These are phyloP conservation scores for Epinephelus fuscoguttatus DNA, from an alignment of 2,113 vertebrate genomes.

Conservation along the genomic window DNA sequence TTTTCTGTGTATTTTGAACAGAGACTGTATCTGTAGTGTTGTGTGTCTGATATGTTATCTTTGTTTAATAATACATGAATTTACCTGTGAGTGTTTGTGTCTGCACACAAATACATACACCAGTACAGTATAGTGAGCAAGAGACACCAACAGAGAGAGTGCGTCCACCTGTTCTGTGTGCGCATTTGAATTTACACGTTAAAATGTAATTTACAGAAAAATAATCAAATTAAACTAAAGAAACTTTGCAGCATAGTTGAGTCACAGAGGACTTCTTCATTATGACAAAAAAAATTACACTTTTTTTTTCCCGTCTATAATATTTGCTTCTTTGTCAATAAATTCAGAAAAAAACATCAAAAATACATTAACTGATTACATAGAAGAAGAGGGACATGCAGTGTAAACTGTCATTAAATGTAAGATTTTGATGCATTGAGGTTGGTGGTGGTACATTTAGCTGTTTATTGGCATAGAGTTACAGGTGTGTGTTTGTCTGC, in stretches of 20 bases:
- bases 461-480: no score
- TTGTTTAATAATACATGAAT: not conserved
- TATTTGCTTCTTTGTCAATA: no score
- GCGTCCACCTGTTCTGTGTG: not conserved
- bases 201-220: not conserved
- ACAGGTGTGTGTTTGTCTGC: no score
- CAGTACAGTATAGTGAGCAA: not conserved
- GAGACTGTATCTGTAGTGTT: not conserved
- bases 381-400: not conserved
- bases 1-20: not conserved
- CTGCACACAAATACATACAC: not conserved
- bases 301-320: no score
- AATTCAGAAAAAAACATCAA: not conserved
- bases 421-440: no score
- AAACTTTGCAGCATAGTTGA: not conserved
- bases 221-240: not conserved
- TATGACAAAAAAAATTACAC: not conserved
- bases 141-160: not conserved
- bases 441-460: no score
- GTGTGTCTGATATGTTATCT: not conserved
- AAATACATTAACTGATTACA: not conserved
- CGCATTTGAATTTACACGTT: not conserved
- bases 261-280: not conserved
- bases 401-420: not conserved
- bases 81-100: not conserved